phyloP scores from a whole-genome alignment of 2,888 invertebrate genomes.

The Glyphotaelius pellucidus region DNA sequence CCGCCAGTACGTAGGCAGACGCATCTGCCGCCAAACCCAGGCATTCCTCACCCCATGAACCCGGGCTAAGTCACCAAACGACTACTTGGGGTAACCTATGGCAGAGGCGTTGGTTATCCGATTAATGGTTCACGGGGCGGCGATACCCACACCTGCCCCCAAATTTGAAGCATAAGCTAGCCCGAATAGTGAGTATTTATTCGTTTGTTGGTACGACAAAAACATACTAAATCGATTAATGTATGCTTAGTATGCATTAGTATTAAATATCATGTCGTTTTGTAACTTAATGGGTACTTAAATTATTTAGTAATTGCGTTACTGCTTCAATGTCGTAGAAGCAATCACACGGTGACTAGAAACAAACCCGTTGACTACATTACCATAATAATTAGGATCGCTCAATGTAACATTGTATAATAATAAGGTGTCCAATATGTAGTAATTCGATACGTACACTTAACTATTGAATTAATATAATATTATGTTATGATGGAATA shows the following conservation, averaged over 20 bases:
- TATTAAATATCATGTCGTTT: not conserved
- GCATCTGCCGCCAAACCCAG: no score
- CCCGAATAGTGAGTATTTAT: not conserved
- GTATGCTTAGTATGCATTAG: not conserved
- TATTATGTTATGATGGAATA: not conserved
- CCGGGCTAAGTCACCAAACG: no score
- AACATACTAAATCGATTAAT: not conserved
- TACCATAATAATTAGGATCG: not conserved
- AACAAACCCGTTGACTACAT: not conserved
- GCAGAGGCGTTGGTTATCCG: no score
- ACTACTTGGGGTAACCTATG: no score
- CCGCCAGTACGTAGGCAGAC: no score
- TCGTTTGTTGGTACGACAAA: not conserved
- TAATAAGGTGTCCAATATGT: not conserved
- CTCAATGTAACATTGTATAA: not conserved
- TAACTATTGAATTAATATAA: not conserved
- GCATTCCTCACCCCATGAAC: no score
- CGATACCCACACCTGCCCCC: no score
- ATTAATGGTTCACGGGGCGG: no score
- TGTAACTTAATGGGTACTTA: not conserved
- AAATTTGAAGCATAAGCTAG: not conserved
- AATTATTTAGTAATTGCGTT: not conserved
- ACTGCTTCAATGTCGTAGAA: not conserved
- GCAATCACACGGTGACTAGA: not conserved
- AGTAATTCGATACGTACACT: not conserved